Evolutionary conservation across 1,140 invertebrate species (phyloP), one percentile per base, ranked within the genome.

Genomic region (Leguminivora glycinivorella): DNA sequence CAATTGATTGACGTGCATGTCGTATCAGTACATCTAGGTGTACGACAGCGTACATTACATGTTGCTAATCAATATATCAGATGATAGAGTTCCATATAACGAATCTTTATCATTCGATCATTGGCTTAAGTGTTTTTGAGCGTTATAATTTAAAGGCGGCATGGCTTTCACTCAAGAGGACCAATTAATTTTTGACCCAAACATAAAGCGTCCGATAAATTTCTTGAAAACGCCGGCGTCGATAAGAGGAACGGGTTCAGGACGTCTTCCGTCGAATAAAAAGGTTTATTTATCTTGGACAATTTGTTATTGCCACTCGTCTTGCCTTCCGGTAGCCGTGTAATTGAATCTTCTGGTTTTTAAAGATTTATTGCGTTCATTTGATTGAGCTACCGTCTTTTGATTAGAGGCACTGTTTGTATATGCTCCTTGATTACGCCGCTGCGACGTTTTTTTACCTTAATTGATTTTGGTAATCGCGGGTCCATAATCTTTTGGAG

Each of bases 321-420:
- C 76, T 75, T 78, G 80, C 80, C 79, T 86, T 89, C 83, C 87
- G 88, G 89, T 90, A 90, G 88, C 84, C 76, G 76, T 86, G 79
- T 91, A 89, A 90, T 90, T 90, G 88, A 90, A 90, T 90, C 89
- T 88, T 91, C 84, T 89, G 85, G 88, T 89, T 91, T 87, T 84
- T 70, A 74, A 76, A 86, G 84, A 90, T 89, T 89, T 84, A 89
- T 89, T 67, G 67, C 31, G 43, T 70, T 73, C 81, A 81, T 84
- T 85, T 82, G 76, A 83, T 84, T 83, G 80, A 83, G 85, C 88
- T 88, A 89, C 89, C 83, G 87, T 75, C 81, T 80, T 79, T 82
- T 86, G 86, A 88, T 89, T 87, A 89, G 87, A 80, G 72, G 72
- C 40, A 66, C 70, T 77, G 67, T 75, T 73, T 69, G 31, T 70